phyloP scores from a whole-genome alignment of 2,113 vertebrate species.

The Butorides virescens region DNA sequence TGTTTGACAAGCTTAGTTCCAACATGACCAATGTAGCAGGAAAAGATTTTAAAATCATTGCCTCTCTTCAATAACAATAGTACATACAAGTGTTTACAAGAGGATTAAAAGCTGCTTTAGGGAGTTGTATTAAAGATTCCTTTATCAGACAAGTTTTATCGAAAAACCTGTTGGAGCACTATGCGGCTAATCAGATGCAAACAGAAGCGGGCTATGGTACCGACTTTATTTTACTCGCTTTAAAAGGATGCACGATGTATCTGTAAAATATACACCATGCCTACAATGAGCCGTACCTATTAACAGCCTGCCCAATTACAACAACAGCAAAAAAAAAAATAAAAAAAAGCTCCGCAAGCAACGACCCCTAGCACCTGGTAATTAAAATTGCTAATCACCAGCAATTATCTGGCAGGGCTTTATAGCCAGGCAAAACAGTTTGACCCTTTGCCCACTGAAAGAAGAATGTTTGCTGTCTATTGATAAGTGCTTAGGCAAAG shows the following conservation, averaged over 20 bases:
- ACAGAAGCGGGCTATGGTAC: conserved; percentile 10
- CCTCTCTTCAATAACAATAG: conserved; percentile 48
- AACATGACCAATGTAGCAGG: conserved; percentile 34
- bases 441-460: conserved; percentile 78
- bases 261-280: conserved; percentile 44
- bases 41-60: conserved; percentile 35
- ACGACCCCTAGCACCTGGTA: conserved; percentile 84
- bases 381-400: conserved; percentile 92
- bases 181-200: conserved; percentile 2
- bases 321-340: conserved; percentile 41
- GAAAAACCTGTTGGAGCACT: conserved; percentile 29
- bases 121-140: background rate
- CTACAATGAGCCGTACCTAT: conserved; percentile 53
- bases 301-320: conserved; percentile 73
- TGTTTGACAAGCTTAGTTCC: conserved; percentile 63
- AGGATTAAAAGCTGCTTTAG: conserved; percentile 49
- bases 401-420: conserved; percentile 83
- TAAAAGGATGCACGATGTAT: conserved; percentile 55
- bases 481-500: conserved; percentile 77
- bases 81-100: conserved; percentile 55
- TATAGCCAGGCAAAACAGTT: conserved; percentile 74
- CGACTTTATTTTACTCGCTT: conserved; percentile 61
- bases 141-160: conserved; percentile 4
- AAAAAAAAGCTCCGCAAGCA: conserved; percentile 29
- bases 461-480: conserved; percentile 82